A percentile compares a stretch with the other conserved stretches of the same genome.
Conservation (phyloP, 2,113 vertebrate species). For the Charadrius vociferus region DNA sequence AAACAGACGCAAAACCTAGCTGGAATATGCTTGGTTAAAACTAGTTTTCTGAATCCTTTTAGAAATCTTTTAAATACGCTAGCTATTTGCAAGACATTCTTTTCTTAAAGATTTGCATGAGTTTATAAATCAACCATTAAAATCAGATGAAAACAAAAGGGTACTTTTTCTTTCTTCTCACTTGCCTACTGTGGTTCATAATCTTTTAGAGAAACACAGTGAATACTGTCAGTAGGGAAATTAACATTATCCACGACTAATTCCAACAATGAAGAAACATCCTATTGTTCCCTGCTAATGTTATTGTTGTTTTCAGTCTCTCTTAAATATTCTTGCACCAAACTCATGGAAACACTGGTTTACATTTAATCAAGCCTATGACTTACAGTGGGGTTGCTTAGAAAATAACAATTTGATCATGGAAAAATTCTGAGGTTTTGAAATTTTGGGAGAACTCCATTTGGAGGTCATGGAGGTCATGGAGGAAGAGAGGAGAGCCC, state of each 20-base stretch:
- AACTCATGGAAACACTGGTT: not conserved
- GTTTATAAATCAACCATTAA: not conserved
- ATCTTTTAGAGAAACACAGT: not conserved
- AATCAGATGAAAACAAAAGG: not conserved
- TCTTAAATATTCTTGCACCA: not conserved
- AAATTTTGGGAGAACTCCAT: not conserved
- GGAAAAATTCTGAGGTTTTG: not conserved
- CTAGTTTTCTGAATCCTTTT: conserved; percentile 10
- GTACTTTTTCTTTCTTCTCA: not conserved
- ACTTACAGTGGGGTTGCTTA: not conserved
- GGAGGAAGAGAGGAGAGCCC: not conserved
- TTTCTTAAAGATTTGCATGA: not conserved
- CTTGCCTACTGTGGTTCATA: not conserved
- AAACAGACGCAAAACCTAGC: not conserved
- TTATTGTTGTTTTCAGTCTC: not conserved
- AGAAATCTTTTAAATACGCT: not conserved
- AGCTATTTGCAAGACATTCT: not conserved
- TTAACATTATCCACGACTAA: not conserved
- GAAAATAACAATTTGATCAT: not conserved
- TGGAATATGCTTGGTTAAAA: conserved; percentile 2
- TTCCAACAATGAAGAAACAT: not conserved
- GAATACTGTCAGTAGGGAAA: not conserved
- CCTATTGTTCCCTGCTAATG: not conserved
- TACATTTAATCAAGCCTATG: not conserved
- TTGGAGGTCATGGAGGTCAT: not conserved